These are phyloP conservation scores for Polymixis lichenea DNA, from an alignment of 2,888 invertebrate species.

Conservation along the genomic window DNA sequence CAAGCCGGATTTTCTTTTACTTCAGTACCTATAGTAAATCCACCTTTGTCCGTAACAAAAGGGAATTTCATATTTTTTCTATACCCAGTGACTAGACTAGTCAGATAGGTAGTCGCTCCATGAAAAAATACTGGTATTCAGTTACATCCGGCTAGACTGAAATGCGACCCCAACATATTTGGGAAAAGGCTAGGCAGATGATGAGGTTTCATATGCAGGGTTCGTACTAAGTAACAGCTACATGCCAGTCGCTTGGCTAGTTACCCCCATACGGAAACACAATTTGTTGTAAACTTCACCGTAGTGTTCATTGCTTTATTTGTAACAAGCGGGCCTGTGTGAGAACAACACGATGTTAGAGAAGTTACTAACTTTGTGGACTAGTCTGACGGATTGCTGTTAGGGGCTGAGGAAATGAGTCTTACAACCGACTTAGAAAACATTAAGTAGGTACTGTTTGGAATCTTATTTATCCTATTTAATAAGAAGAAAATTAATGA, in stretches of 20 bases:
- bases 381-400: too few relatives aligned
- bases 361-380: slow-evolving; percentile 4
- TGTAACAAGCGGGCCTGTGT: not conserved
- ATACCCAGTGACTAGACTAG: not conserved
- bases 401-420: not conserved
- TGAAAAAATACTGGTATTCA: not conserved
- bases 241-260: slow-evolving; percentile 3
- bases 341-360: not conserved
- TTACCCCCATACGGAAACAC: slow-evolving; percentile 6
- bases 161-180: not conserved
- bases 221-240: not conserved
- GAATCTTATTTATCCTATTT: not conserved
- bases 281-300: slow-evolving; percentile 29
- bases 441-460: not conserved
- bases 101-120: not conserved
- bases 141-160: not conserved
- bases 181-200: not conserved
- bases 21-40: not conserved
- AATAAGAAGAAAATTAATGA: not conserved
- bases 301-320: slow-evolving; percentile 4
- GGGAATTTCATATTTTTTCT: not conserved
- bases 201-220: not conserved
- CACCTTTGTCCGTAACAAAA: too few relatives aligned
- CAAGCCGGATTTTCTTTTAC: not conserved
- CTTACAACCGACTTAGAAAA: not conserved